Base-by-base conservation (phyloP, 2,797 vertebrate genomes). In the Dipus sagitta region DNA sequence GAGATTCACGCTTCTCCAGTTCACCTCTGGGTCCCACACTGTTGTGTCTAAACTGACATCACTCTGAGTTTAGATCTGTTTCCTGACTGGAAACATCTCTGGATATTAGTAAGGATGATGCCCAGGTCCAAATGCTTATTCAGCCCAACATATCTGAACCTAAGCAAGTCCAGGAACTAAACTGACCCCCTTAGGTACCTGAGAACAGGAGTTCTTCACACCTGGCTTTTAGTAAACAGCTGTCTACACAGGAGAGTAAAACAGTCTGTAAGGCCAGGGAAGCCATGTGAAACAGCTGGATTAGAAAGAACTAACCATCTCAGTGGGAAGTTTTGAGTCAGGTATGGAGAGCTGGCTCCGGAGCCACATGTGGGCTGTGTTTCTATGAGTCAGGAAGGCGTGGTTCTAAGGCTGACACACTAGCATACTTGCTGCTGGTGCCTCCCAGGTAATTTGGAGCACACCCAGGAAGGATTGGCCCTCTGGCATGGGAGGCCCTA, bases 311-410 rank as follows among this genome's bases (percentile, higher is more conserved):
- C 65, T 81, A 93, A 86, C 34, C 9, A 3, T 79, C 14, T 38
- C 32, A 71, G 80, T 77, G 87, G 88, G 70, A 81, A 64, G 84
- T 76, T 97, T 94, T 89, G 85, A 94, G 82, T 5, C 18, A 32
- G 84, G 83, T 77, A 74, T 13, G 93, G 92, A 93, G 92, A 76
- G 0, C 93, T 2, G 71, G 83, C 95, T 81, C n/a, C 64, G 28
- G 30, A 91, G 93, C 86, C 14, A 71, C 38, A 71, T 92, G 90
- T 88, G 94, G 94, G 85, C 65, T 32, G 1, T 68, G 93, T 94
- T 95, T 96, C 65, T 87, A 6, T 81, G 96, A 97, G 90, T 97
- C 93, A 82, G 80, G 75, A 77, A 28, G 4, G 32, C 23, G n/a
- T 96, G 92, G 60, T 81, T 88, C 74, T 74, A 85, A 94, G 86